Conservation (phyloP, 2,113 vertebrate species). For the Saiga tatarica region DNA sequence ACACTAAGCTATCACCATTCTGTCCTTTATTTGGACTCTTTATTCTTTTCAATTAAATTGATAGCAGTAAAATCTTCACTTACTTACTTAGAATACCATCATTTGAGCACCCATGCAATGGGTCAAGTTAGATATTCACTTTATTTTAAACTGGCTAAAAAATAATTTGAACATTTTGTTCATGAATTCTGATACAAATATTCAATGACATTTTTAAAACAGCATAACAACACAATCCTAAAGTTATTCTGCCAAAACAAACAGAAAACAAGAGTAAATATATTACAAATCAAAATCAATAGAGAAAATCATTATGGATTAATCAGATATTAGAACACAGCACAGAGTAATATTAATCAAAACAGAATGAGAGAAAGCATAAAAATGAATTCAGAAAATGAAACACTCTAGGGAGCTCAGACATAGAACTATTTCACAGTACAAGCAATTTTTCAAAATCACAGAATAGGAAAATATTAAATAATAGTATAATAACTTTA, state of each 20-base stretch:
- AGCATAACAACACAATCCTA: background rate
- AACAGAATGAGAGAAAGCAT: background rate
- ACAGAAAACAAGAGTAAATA: background rate
- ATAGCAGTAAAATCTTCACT: background rate
- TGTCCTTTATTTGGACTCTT: background rate
- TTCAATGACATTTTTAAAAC: background rate
- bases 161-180: background rate
- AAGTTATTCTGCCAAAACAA: background rate
- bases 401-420: background rate
- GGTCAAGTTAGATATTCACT: background rate
- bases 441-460: conserved; percentile 2
- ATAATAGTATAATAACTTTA: background rate
- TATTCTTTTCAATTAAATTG: background rate
- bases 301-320: background rate
- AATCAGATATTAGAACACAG: background rate
- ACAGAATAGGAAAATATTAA: background rate
- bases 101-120: background rate
- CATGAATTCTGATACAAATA: background rate
- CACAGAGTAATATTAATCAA: background rate
- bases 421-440: background rate
- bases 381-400: background rate
- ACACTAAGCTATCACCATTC: background rate
- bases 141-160: background rate
- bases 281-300: conserved; percentile 11
- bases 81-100: background rate